Evolutionary conservation across 2,113 vertebrate species (phyloP), one percentile per base, ranked within the genome.

Genomic region (Pterocles orientalis): DNA sequence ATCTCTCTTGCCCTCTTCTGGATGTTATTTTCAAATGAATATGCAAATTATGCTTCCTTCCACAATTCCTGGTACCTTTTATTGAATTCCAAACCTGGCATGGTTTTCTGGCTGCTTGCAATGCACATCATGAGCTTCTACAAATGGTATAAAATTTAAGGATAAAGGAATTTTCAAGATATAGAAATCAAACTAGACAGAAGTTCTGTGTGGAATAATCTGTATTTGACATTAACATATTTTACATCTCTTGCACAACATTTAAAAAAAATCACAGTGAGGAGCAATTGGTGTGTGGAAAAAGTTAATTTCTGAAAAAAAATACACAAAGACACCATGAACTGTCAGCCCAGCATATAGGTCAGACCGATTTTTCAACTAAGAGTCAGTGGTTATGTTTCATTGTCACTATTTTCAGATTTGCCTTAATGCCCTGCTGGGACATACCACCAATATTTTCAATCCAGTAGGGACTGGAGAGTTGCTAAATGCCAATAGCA

Each of bases 201-300:
- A 58, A 81, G 3, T 6, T 66, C 24, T 88, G 14, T 48, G 26
- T 88, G 33, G 26, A 96, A 86, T 68, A 86, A 90, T 60, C 34
- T 95, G 29, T 90, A 93, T 90, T 94, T 94, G 72, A 75, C 34
- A 82, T 39, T 26, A 88, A 81, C 10, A 60, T 80, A 85, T 54
- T 56, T 66, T 69, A 88, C 50, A 92, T 60, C 34, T 93, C 39
- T 91, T 0, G 1, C 7, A 39, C 39, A 85, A 62, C 6, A 36
- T 85, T 31, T 33, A 82, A 50, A 75, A 94, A 82, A 78, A 57
- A 68, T 7, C 31, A 88, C 14, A 64, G 16, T 57, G 56, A 93
- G 82, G 71, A 93, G 29, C 76, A 96, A 93, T 19, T 75, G 43
- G 33, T 3, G 2, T 81, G 56, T 71, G 20, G 31, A 51, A 90